Base-by-base conservation (phyloP, 2,113 vertebrate species). In the Ariopsis seemanni region DNA sequence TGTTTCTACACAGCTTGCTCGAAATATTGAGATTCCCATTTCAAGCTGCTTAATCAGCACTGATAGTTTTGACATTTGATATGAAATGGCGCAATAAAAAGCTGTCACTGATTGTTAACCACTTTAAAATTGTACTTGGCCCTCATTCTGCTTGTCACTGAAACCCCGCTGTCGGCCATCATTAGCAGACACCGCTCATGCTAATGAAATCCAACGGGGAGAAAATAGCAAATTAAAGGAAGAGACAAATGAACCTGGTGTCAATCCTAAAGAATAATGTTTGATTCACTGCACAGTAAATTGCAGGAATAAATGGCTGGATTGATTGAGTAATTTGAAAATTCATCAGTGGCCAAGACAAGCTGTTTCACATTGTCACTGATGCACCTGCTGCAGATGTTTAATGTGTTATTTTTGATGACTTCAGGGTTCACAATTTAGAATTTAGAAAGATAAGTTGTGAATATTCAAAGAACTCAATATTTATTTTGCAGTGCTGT, bases 121-220 rank as follows among this genome's bases (percentile, higher is more conserved):
- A 60, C 86, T 83, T 75, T 83, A 22, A 63, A 52, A 82, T 82
- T 82, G 18, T 82, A 34, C 65, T 87, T 14, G 30, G 52, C 67
- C 77, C 65, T 87, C 85, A 67, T 80, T 53, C 62, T 9, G 85
- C 75, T 77, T 67, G 34, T 58, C 55, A 30, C 75, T n/a, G 79
- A 11, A 81, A 67, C 69, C 79, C n/a, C 0, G 79, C 78, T 88
- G 79, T 85, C 72, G 30, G 80, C 67, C 69, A 53, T 87, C 84
- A 52, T 89, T 87, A 85, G 82, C 62, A 50, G 50, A 50, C 34
- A 77, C 62, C 34, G 84, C 84, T 88, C 83, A 69, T 62, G 52
- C 80, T 86, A 90, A 90, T 90, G 80, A 88, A 85, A 88, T 86
- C 80, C 60, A 75, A 87, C 55, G 18, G 67, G 52, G 79, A 71